These are phyloP conservation scores for Micrasema minimum DNA, from an alignment of 1,140 invertebrate genomes.

Conservation along the genomic window DNA sequence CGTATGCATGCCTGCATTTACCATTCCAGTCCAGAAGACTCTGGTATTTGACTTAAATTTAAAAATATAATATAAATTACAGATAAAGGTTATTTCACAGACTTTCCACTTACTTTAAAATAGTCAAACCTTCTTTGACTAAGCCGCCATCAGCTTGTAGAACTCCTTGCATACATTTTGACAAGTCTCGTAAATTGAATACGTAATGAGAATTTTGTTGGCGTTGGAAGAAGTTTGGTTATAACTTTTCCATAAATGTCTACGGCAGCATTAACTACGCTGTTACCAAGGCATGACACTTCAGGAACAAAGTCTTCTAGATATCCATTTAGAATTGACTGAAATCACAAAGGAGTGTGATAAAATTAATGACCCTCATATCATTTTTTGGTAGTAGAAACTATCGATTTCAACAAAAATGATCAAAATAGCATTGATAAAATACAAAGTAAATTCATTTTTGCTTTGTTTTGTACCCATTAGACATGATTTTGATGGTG, in stretches of 20 bases:
- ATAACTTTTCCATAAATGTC: conserved; percentile 84
- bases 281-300: conserved; percentile 75
- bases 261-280: conserved; percentile 82
- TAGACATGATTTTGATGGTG: too few species aligned
- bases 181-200: conserved; percentile 89
- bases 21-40: conserved; percentile 91
- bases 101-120: conserved; percentile 70
- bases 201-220: conserved; percentile 92
- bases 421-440: too few species aligned
- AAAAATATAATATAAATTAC: too few species aligned
- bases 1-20: conserved; percentile 87
- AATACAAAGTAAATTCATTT: too few species aligned
- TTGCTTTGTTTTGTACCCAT: too few species aligned
- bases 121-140: conserved; percentile 73
- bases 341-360: conserved; percentile 51
- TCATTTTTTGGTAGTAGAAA: too few species aligned
- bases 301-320: conserved; percentile 79
- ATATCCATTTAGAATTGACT: conserved; percentile 82
- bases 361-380: too few species aligned
- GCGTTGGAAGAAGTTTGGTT: conserved; percentile 83
- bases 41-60: too few species aligned
- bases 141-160: conserved; percentile 75
- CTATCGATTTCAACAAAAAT: too few species aligned
- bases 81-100: too few species aligned
- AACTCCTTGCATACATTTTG: conserved; percentile 90